Conservation (phyloP, 2,888 invertebrate genomes). For the Griposia aprilina region DNA sequence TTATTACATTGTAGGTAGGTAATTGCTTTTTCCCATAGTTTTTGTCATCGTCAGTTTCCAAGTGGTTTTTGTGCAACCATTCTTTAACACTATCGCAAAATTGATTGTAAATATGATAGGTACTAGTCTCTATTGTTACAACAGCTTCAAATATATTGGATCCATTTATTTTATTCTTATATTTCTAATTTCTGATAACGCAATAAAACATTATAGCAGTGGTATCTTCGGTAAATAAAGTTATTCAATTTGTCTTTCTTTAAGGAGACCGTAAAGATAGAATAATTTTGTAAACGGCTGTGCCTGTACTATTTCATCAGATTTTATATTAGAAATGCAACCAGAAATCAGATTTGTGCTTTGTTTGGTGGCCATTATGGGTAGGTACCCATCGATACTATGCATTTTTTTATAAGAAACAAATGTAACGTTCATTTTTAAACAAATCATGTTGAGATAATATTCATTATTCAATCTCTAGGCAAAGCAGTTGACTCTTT, state of each 20-base stretch:
- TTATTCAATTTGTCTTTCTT: not conserved
- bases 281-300: not conserved
- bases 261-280: too few relatives aligned
- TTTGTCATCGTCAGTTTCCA: constrained; percentile 36
- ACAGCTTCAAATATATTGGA: not conserved
- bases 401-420: not conserved
- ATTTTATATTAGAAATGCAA: not conserved
- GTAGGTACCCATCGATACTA: not conserved
- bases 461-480: not conserved
- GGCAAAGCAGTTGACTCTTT: not conserved
- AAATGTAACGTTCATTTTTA: not conserved
- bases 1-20: constrained; percentile 22
- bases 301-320: not conserved
- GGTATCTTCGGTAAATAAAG: not conserved
- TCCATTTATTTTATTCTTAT: not conserved
- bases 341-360: not conserved
- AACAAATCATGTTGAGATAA: not conserved
- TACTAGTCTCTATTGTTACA: too few relatives aligned
- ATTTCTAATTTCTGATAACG: not conserved
- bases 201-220: not conserved
- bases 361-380: not conserved
- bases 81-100: constrained; percentile 37
- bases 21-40: constrained; percentile 50
- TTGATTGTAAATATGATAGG: constrained; percentile 35
- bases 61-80: constrained; percentile 50